A percentile compares a stretch with the other conserved stretches of the same genome.
phyloP scores from a whole-genome alignment of 2,113 vertebrate species.

The Podarcis raffonei region DNA sequence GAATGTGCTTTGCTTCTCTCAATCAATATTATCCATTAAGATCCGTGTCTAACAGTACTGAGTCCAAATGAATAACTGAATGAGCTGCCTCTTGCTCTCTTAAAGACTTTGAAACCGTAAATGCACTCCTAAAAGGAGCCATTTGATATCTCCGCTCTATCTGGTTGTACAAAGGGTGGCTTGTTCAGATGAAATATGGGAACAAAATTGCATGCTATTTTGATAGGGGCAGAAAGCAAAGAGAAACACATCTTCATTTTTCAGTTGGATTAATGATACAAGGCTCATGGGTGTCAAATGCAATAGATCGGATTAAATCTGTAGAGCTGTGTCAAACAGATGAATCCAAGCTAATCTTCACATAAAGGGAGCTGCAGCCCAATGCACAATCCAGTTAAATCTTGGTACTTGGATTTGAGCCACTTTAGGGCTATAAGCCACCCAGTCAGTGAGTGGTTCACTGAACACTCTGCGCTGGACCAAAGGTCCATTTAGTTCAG shows the following conservation, averaged over 20 bases:
- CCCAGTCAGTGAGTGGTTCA: background rate
- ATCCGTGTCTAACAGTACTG: conserved; percentile 62
- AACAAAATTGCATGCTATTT: conserved; percentile 28
- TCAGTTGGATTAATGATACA: fast-evolving
- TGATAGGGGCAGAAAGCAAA: background rate
- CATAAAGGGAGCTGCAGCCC: background rate
- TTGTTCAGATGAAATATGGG: conserved; percentile 23
- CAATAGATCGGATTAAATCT: background rate
- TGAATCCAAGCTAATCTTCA: background rate
- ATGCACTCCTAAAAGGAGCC: conserved; percentile 57
- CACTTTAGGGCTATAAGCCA: background rate
- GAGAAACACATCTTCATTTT: background rate
- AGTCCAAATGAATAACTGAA: conserved; percentile 56
- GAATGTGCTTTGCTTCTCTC: conserved; percentile 64
- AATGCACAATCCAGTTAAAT: background rate
- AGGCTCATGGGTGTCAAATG: background rate
- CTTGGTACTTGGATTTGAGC: background rate
- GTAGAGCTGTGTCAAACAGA: background rate
- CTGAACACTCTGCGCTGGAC: background rate
- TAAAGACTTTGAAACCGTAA: conserved; percentile 58
- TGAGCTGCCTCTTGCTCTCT: conserved; percentile 58
- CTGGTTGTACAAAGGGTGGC: background rate
- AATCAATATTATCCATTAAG: conserved; percentile 72
- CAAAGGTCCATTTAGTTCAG: background rate
- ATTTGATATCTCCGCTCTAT: conserved; percentile 30